Evolutionary conservation across 2,113 vertebrate genomes (phyloP).

Genomic region (Trinectes maculatus): DNA sequence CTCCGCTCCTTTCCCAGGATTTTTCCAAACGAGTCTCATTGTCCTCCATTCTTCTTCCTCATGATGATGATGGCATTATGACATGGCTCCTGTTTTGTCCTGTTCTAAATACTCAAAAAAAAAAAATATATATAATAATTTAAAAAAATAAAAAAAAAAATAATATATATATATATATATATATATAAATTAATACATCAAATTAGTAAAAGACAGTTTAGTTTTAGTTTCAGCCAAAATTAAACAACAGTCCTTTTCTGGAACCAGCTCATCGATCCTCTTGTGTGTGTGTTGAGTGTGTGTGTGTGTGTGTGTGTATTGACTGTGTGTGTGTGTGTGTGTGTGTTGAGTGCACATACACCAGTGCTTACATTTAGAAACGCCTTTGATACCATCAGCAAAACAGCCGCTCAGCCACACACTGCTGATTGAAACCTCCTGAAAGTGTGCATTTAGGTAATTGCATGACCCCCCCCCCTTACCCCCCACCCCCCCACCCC

Average conservation of each 20-base stretch:
- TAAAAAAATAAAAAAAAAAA: too few relatives aligned
- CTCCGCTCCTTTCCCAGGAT: not conserved
- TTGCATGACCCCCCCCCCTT: conserved; percentile 59
- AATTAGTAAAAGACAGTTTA: not conserved
- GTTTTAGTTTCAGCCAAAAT: not conserved
- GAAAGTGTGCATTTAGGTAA: conserved; percentile 80
- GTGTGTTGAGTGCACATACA: conserved; percentile 30
- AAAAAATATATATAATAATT: too few relatives aligned
- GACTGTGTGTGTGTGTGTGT: conserved; percentile 5
- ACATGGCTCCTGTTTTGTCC: too few relatives aligned
- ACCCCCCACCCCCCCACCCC: conserved; percentile 35
- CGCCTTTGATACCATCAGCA: conserved; percentile 74
- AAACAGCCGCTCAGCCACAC: conserved; percentile 56
- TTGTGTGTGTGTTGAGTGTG: not conserved
- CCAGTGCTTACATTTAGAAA: conserved; percentile 70
- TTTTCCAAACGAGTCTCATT: not conserved
- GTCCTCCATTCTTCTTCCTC: too few relatives aligned
- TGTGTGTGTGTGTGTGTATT: not conserved
- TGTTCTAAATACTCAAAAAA: too few relatives aligned
- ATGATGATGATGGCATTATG: too few relatives aligned
- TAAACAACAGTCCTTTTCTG: not conserved
- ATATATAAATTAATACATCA: not conserved
- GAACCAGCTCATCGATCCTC: not conserved
- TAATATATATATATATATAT: not conserved
- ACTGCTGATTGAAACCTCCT: conserved; percentile 75